phyloP scores from a whole-genome alignment of 2,113 vertebrate genomes.

The Opisthocomus hoazin region DNA sequence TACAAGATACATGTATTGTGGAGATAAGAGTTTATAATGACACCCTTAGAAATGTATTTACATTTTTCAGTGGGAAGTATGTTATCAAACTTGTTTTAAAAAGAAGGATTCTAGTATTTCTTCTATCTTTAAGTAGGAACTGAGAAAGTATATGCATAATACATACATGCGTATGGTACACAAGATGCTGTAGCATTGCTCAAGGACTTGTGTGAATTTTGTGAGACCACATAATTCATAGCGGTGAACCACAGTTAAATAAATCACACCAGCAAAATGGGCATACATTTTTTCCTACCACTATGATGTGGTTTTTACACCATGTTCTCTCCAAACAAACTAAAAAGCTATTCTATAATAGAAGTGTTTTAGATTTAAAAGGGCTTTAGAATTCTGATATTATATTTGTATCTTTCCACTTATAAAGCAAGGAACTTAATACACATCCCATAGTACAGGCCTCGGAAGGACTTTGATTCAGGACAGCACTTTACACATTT shows the following conservation, averaged over 20 bases:
- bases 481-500: neutral
- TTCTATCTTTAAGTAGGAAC: neutral
- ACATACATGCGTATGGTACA: neutral
- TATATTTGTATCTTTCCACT: neutral
- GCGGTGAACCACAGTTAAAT: neutral
- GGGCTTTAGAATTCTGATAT: neutral
- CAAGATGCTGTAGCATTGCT: neutral
- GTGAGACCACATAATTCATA: neutral
- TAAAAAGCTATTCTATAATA: neutral
- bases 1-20: neutral
- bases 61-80: neutral
- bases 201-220: neutral
- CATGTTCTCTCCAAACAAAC: neutral
- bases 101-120: neutral
- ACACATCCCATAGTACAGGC: neutral
- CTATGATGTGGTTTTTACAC: neutral
- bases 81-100: neutral
- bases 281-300: neutral
- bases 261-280: neutral
- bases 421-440: neutral
- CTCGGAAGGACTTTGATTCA: neutral
- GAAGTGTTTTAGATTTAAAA: neutral
- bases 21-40: neutral
- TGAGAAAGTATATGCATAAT: neutral
- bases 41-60: neutral